These are phyloP conservation scores for Catharus minimus DNA, from an alignment of 2,113 vertebrate genomes.

Conservation along the genomic window DNA sequence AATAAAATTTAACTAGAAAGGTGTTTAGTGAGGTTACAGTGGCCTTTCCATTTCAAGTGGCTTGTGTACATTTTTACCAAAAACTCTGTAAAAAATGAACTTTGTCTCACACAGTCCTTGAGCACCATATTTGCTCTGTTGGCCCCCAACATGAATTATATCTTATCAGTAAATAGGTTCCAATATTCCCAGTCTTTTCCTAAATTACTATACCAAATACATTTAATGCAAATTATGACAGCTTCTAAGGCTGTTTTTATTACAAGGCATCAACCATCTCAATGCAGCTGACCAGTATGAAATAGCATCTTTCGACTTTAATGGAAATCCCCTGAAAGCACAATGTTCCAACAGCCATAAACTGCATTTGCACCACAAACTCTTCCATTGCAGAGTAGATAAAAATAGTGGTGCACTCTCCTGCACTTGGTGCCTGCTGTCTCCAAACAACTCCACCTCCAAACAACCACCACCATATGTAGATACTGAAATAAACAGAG, in stretches of 20 bases:
- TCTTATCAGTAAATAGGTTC: not conserved
- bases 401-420: not conserved
- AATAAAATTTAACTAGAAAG: not conserved
- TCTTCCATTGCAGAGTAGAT: not conserved
- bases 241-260: not conserved
- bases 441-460: not conserved
- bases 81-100: not conserved
- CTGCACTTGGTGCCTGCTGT: not conserved
- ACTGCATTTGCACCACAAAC: not conserved
- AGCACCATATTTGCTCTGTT: not conserved
- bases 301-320: slow-evolving; percentile 7
- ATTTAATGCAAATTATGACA: not conserved
- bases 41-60: not conserved
- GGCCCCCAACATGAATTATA: not conserved
- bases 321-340: not conserved
- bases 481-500: not conserved
- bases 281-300: not conserved
- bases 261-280: not conserved
- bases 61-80: not conserved
- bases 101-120: not conserved
- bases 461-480: not conserved
- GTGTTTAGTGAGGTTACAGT: not conserved
- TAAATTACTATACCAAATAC: not conserved
- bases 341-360: not conserved
- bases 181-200: not conserved